Conservation (phyloP, 2,113 vertebrate species). For the Peromyscus polionotus region DNA sequence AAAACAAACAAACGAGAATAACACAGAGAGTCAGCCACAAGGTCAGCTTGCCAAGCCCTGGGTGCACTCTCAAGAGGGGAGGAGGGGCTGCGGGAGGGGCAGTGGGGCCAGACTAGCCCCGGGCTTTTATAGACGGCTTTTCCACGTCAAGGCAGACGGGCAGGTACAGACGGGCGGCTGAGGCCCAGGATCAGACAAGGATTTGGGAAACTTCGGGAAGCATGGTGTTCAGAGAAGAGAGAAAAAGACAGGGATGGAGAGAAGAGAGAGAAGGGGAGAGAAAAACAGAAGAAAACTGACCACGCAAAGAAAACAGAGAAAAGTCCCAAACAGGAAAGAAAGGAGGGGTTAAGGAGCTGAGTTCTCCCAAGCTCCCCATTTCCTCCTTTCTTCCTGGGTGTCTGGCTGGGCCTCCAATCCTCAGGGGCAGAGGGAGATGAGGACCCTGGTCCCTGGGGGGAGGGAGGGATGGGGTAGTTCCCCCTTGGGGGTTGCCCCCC, state of each 20-base stretch:
- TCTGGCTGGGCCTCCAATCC: background rate
- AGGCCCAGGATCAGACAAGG: background rate
- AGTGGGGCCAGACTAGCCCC: fast-evolving
- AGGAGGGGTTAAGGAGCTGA: background rate
- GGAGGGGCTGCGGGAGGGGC: too few species aligned
- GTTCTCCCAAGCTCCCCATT: background rate
- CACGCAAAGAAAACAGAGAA: background rate
- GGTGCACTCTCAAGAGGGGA: fast-evolving
- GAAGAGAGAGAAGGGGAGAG: background rate
- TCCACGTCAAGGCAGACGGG: background rate
- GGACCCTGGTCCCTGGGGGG: background rate
- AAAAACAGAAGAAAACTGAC: background rate
- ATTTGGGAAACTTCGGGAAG: background rate
- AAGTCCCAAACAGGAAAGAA: slow-evolving; percentile 48
- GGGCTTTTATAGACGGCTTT: background rate
- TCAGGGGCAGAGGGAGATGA: background rate
- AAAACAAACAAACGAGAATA: background rate
- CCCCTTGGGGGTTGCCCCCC: slow-evolving; percentile 24
- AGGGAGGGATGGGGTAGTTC: slow-evolving; percentile 31
- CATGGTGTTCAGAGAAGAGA: background rate
- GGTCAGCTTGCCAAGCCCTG: slow-evolving; percentile 55
- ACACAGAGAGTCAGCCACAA: slow-evolving; percentile 83
- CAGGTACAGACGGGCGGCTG: background rate
- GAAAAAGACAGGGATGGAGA: background rate
- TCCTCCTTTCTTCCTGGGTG: background rate